Evolutionary conservation across 2,888 invertebrate genomes (phyloP), one percentile per base, ranked within the genome.

Genomic region (Cyclophora albipunctata): DNA sequence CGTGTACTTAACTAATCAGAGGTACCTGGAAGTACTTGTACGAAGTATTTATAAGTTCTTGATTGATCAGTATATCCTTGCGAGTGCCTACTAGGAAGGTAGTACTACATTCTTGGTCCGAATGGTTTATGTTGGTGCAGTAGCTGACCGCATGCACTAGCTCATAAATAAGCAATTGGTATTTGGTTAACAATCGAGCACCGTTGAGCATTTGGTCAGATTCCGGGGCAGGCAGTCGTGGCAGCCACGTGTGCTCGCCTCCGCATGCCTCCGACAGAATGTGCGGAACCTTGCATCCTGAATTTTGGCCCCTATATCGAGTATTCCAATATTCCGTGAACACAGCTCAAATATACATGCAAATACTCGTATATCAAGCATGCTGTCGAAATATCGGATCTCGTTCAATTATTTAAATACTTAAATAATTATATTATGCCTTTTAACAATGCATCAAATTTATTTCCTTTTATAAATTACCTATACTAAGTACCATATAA

Each of bases 171-270:
- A 84, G 78, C 75, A 71, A 73, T 78, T 73, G 84, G 74, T 80
- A 85, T 86, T 85, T 77, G 79, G 77, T 78, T 73, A 80, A 78
- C 84, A 84, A 81, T 82, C 78, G 84, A 73, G 79, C 73, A 72
- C 66, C 82, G 80, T 79, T 84, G 85, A 83, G 84, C 87, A 87
- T 87, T 86, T 80, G 87, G 85, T 84, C 76, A 83, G 86, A 88
- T 88, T 88, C 87, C 87, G 71, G 67, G 70, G 76, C 70, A 74
- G 66, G 82, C 78, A 77, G 83, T 71, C 80, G 74, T 71, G 78
- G 81, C 70, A 79, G 86, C 81, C 85, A 84, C 84, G 84, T 87
- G 86, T 86, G 87, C 73, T 77, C 71, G 77, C 77, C 75, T 77
- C 84, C 70, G 79, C 85, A 83, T 86, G 85, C 87, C 84, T 78